A percentile compares a stretch with the other conserved stretches of the same genome.
Conservation (phyloP, 2,888 invertebrate species). For the Ischnura elegans region DNA sequence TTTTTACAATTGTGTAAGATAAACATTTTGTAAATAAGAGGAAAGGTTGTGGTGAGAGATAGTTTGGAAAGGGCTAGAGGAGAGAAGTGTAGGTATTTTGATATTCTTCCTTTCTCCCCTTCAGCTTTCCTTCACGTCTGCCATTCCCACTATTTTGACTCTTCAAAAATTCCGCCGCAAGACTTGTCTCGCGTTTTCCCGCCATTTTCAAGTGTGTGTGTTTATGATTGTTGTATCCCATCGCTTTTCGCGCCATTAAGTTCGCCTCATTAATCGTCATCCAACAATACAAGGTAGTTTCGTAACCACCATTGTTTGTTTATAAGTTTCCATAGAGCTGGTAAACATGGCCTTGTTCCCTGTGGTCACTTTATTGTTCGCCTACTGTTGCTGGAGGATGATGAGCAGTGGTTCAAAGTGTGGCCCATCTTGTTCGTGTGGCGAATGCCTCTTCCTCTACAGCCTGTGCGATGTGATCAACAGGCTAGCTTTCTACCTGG, state of each 20-base stretch:
- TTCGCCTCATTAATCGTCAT: background rate
- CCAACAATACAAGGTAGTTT: background rate
- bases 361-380: constrained; percentile 18
- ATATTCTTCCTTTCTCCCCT: background rate
- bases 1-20: background rate
- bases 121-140: background rate
- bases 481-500: constrained; percentile 28
- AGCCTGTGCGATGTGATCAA: constrained; percentile 21
- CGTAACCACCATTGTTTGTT: too few relatives aligned
- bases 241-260: background rate
- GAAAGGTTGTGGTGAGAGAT: background rate
- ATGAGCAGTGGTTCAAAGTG: background rate
- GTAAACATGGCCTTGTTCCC: constrained; percentile 40
- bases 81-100: background rate
- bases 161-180: background rate
- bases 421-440: constrained; percentile 19
- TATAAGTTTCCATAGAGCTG: background rate
- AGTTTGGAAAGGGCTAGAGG: background rate
- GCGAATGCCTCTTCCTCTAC: constrained; percentile 34
- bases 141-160: background rate
- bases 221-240: background rate
- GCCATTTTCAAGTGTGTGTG: background rate
- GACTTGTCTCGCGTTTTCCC: background rate
- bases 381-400: constrained; percentile 54
- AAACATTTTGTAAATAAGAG: background rate